Evolutionary conservation across 2,797 vertebrate species (phyloP).

Genomic region (Adrianichthys oophorus): DNA sequence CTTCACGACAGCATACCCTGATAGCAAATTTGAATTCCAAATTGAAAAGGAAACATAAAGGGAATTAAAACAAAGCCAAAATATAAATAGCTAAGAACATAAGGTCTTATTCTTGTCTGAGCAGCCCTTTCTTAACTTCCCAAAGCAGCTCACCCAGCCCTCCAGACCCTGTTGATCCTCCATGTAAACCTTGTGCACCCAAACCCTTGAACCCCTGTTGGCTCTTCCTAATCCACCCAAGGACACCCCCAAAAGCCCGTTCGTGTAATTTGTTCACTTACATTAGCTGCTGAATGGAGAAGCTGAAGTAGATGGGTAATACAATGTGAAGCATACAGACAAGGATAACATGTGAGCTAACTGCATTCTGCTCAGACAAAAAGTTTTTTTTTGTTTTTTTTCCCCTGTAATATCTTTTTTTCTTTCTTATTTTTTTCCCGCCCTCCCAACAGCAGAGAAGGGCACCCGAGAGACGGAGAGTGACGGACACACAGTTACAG

Average conservation of each 20-base stretch:
- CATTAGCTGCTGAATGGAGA: constrained; percentile 93
- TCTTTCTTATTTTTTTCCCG: constrained; percentile 44
- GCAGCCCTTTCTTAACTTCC: constrained; percentile 60
- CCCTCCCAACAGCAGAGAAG: constrained; percentile 60
- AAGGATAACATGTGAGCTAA: constrained; percentile 85
- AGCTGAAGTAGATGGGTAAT: constrained; percentile 88
- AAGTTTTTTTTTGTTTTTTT: constrained; percentile 62
- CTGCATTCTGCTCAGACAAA: constrained; percentile 87
- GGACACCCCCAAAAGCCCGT: constrained; percentile 77
- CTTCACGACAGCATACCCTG: constrained; percentile 74
- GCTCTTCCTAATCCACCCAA: constrained; percentile 53
- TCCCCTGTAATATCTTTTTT: constrained; percentile 45
- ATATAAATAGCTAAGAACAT: constrained; percentile 74
- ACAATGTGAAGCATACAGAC: constrained; percentile 85
- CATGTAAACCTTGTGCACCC: constrained; percentile 41
- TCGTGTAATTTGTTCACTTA: constrained; percentile 83
- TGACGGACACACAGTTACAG: constrained; percentile 75
- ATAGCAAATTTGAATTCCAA: constrained; percentile 72
- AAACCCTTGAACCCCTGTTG: constrained; percentile 40
- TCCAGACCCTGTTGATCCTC: constrained; percentile 39
- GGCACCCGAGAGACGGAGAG: constrained; percentile 47
- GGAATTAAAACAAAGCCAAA: constrained; percentile 56
- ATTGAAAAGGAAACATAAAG: constrained; percentile 52
- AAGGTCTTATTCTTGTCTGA: constrained; percentile 58
- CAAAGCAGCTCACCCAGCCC: constrained; percentile 49